Evolutionary conservation across 2,888 invertebrate genomes (phyloP).

Genomic region (Diogma glabrata): DNA sequence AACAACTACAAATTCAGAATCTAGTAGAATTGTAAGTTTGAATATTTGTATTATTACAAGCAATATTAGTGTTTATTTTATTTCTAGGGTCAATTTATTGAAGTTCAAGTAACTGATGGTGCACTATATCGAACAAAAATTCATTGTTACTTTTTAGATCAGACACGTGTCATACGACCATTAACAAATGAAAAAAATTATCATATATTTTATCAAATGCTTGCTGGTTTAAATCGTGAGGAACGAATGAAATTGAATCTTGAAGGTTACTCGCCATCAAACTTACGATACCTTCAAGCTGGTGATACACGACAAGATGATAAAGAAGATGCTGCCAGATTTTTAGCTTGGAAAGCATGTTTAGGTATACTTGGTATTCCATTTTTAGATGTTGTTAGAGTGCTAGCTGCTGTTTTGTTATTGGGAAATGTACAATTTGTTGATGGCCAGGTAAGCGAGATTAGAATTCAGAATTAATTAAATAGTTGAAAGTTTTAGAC

Average conservation of each 20-base stretch:
- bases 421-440: slow-evolving; percentile 86
- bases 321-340: slow-evolving; percentile 60
- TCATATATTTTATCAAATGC: slow-evolving; percentile 93
- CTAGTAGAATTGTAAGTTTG: slow-evolving; percentile 73
- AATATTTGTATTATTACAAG: neutral
- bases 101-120: slow-evolving; percentile 91
- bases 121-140: slow-evolving; percentile 91
- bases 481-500: too few species aligned
- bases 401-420: slow-evolving; percentile 78
- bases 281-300: slow-evolving; percentile 66
- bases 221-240: slow-evolving; percentile 76
- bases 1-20: slow-evolving; percentile 81
- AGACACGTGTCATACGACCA: slow-evolving; percentile 79
- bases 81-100: slow-evolving; percentile 83
- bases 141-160: slow-evolving; percentile 91
- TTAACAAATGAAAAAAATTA: slow-evolving; percentile 85
- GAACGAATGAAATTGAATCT: slow-evolving; percentile 79
- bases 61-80: neutral
- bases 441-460: slow-evolving; percentile 52
- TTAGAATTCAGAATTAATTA: too few species aligned
- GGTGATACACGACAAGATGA: slow-evolving; percentile 63
- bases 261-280: slow-evolving; percentile 71
- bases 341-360: slow-evolving; percentile 87
- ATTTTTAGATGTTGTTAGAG: slow-evolving; percentile 84
- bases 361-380: slow-evolving; percentile 86